Percentiles rank a stretch among this genome's conserved stretches.
These are phyloP conservation scores for Magallana nippona DNA, from an alignment of 2,888 invertebrate genomes.

Conservation along the genomic window DNA sequence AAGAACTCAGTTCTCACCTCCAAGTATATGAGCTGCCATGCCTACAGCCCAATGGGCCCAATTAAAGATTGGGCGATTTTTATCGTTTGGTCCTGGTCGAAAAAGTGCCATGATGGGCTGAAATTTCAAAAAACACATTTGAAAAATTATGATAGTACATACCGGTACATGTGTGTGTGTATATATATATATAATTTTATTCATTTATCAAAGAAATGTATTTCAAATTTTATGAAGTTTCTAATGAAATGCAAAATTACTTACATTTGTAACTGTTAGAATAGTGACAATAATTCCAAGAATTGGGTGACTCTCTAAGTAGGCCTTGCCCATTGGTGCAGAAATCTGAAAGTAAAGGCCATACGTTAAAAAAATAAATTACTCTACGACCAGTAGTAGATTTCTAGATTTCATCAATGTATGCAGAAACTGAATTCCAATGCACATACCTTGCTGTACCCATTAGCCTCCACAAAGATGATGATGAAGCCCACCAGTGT, in stretches of 20 bases:
- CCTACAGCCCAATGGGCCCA: conserved; percentile 78
- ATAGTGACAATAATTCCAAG: conserved; percentile 76
- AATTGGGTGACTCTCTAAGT: conserved; percentile 72
- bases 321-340: conserved; percentile 58
- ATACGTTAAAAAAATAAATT: no score
- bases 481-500: conserved; percentile 74
- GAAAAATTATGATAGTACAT: background rate
- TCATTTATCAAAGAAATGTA: background rate
- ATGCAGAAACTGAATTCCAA: no score
- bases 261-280: conserved; percentile 75
- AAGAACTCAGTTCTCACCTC: conserved; percentile 64
- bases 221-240: background rate
- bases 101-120: conserved; percentile 77
- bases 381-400: no score
- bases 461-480: conserved; percentile 73
- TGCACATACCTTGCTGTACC: conserved; percentile 70
- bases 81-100: conserved; percentile 68
- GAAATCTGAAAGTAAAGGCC: conserved; percentile 53
- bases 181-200: no score
- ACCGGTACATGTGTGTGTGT: no score
- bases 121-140: conserved; percentile 43
- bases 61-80: conserved; percentile 74
- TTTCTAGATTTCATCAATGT: no score
- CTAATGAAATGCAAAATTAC: conserved; percentile 48
- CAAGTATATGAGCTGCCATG: conserved; percentile 71